Conservation (phyloP, 2,888 invertebrate genomes). For the Timema podura region DNA sequence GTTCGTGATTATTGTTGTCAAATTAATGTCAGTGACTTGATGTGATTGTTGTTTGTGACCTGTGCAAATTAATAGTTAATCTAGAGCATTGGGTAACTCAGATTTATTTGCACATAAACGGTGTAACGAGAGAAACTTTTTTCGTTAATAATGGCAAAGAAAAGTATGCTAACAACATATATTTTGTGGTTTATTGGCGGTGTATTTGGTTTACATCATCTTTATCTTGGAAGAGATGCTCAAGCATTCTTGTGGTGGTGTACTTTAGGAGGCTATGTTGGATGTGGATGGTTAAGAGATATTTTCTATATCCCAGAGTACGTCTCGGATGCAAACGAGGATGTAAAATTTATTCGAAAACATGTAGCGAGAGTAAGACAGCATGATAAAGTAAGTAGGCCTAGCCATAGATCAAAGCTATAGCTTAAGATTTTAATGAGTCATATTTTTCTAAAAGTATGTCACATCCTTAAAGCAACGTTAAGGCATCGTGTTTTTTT, state of each 20-base stretch:
- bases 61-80: too few relatives aligned
- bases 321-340: constrained; percentile 75
- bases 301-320: constrained; percentile 79
- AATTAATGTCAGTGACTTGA: too few relatives aligned
- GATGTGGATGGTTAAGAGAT: constrained; percentile 84
- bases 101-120: too few relatives aligned
- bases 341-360: constrained; percentile 61
- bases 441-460: too few relatives aligned
- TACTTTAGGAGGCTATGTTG: constrained; percentile 79
- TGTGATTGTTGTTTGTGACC: too few relatives aligned
- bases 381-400: constrained; percentile 58
- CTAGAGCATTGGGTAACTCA: too few relatives aligned
- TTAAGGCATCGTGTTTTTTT: too few relatives aligned
- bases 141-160: constrained; percentile 38
- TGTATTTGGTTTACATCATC: constrained; percentile 82
- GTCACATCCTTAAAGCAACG: too few relatives aligned
- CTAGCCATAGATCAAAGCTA: too few relatives aligned
- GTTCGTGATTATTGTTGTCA: too few relatives aligned
- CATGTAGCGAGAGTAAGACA: constrained; percentile 58
- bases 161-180: constrained; percentile 64
- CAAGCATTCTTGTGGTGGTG: constrained; percentile 91
- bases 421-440: too few relatives aligned
- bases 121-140: too few relatives aligned
- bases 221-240: constrained; percentile 81
- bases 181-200: constrained; percentile 86